Evolutionary conservation across 2,797 vertebrate species (phyloP).

Genomic region (Xenopus petersii): DNA sequence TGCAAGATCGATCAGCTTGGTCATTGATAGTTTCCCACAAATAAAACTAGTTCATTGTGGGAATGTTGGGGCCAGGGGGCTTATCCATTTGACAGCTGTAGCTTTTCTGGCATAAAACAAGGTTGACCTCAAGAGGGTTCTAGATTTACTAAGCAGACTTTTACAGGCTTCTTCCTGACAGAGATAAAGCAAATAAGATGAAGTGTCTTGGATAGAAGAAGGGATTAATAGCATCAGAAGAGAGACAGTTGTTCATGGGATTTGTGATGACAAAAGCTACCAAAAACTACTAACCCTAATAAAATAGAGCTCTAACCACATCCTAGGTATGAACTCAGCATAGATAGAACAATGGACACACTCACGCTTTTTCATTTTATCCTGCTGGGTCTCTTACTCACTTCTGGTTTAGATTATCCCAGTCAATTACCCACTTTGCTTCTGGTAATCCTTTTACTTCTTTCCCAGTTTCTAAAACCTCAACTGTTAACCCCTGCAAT

Average conservation of each 20-base stretch:
- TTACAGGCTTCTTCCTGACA: too few species aligned
- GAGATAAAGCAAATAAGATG: neutral
- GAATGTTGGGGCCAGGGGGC: too few species aligned
- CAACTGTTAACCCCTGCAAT: neutral
- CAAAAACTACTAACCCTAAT: neutral
- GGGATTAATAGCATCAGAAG: neutral
- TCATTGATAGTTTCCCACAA: too few species aligned
- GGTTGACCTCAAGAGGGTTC: too few species aligned
- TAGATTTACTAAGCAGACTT: too few species aligned
- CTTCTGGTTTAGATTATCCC: slow-evolving; percentile 27
- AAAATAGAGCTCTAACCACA: slow-evolving; percentile 13
- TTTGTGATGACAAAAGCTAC: neutral
- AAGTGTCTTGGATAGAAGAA: neutral
- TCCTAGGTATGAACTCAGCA: slow-evolving; percentile 3
- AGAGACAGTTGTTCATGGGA: slow-evolving; percentile 5
- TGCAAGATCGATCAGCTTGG: too few species aligned
- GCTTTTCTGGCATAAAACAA: too few species aligned
- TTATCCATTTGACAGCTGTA: too few species aligned
- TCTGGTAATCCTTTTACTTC: slow-evolving; percentile 14
- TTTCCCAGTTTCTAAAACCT: neutral
- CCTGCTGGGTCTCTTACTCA: slow-evolving; percentile 1
- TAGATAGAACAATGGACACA: neutral
- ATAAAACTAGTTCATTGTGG: too few species aligned
- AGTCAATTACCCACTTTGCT: slow-evolving; percentile 9
- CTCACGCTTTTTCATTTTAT: slow-evolving; percentile 1